These are phyloP conservation scores for Emydocephalus ijimae DNA, from an alignment of 2,113 vertebrate species.

Conservation along the genomic window DNA sequence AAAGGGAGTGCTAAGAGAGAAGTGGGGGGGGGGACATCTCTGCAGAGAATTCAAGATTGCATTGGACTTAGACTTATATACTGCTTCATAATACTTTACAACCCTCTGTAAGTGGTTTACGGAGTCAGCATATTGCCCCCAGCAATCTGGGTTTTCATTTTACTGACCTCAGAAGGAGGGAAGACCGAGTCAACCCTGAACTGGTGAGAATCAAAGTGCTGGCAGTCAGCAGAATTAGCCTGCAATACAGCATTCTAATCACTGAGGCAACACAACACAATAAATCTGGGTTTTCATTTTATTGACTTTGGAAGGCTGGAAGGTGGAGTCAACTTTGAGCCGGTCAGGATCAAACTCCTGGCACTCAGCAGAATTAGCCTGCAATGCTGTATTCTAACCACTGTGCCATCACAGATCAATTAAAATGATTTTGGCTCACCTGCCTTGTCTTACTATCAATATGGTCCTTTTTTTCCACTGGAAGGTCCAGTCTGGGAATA, in stretches of 20 bases:
- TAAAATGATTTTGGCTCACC: background rate
- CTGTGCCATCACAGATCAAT: background rate
- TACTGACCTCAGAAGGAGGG: background rate
- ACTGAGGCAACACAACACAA: background rate
- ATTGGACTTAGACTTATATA: background rate
- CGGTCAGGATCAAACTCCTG: background rate
- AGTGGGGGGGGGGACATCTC: background rate
- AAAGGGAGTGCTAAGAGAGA: background rate
- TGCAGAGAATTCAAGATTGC: background rate
- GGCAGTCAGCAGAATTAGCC: background rate
- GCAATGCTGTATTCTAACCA: background rate
- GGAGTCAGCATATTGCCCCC: background rate
- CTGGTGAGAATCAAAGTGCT: background rate
- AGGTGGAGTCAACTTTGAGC: background rate
- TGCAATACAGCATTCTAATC: background rate
- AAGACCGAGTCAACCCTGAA: background rate
- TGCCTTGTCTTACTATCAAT: background rate
- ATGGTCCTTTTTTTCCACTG: background rate
- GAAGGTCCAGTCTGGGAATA: background rate
- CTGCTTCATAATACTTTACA: background rate
- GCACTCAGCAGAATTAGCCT: background rate
- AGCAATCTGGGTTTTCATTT: background rate
- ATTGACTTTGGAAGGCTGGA: background rate
- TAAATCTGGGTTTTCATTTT: background rate
- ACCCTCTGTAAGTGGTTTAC: background rate